Evolutionary conservation across 2,888 invertebrate genomes (phyloP), one percentile per base, ranked within the genome.

Genomic region (Lithophane leautieri): DNA sequence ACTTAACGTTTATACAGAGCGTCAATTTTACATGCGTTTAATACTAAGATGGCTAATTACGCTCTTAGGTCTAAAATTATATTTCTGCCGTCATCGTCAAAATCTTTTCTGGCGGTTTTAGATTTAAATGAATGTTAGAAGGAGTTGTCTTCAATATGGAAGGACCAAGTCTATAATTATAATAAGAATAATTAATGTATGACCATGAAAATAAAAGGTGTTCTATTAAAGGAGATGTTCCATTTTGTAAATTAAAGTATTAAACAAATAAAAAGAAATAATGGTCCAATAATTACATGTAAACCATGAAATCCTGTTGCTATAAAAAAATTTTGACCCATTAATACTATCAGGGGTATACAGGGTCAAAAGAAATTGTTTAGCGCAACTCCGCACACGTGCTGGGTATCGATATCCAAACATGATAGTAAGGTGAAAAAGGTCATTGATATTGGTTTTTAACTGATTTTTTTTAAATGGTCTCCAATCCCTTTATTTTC

Each of bases 1-100:
- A 80, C 78, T 66, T 63, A 76, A 67, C 78, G 62, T 62, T 60
- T 78, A 77, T 72, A 58, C 61, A 28, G 44, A 70, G 50, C 60
- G 70, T 65, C 67, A 63, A 83, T 81, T 83, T 81, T 75, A 84
- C 73, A 83, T 83, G 84, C 83, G 67, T 70, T 83, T 84, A 83
- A 81, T 75, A 78, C 73, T 84, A 70, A 73, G 70, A 84, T 56
- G 69, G 71, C 68, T 78, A 70, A 83, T 83, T 83, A 84, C 81
- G 62, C 2, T 58, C 8, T 34, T 44, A 11, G 11, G 0, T 34
- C 44, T 60, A 60, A 78, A 73, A 34, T 74, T 79, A 75, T 22
- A n/a, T 42, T 52, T 70, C 42, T 71, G 50, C 2, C 4, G 12
- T 25, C 42, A 42, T 62, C 4, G 16, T 22, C 16, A 25, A 42